Base-by-base conservation (phyloP, 2,797 vertebrate genomes). In the Lutjanus argentimaculatus region DNA sequence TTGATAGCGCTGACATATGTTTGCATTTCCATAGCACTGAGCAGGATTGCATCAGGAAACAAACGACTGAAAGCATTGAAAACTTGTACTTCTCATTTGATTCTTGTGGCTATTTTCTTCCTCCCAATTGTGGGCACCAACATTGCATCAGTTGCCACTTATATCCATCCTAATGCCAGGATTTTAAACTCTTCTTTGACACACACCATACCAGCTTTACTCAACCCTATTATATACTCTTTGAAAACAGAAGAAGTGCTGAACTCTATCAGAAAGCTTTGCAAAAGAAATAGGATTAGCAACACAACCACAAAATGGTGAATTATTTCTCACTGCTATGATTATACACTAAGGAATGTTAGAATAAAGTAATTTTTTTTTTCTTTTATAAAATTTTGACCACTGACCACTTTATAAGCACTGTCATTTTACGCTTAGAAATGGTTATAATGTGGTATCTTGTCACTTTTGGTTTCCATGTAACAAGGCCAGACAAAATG, bases 191-290 rank as follows among this genome's bases (percentile, higher is more conserved):
- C 78, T 0, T 75, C 78, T 52, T 75, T 95, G 62, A 89, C 90
- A 1, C 63, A 84, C 6, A 84, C 75, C 7, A 19, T 93, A 40
- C 92, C 91, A n/a, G 52, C 91, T 25, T 63, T 93, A 58, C 55
- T 94, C 0, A 95, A 95, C 75, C 92, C 92, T 7, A 85, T 93
- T 17, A 46, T 94, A 9, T 94, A 93, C 62, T 89, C 89, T 15
- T 58, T 95, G 17, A 92, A 93, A 75, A 93, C 94, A 42, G 87
- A 94, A 6, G 93, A 95, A 46, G 69, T 95, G 16, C 62, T 80
- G 63, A 83, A 51, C 0, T 83, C 90, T 15, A 46, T 93, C 2
- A 93, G 63, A 51, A 88, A 56, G 8, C 21, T 89, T 40, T 72
- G 0, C 5, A 77, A 52, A 48, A 78, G 22, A 75, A 56, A 40